phyloP scores from a whole-genome alignment of 30 jellyfish, hydroid and myxozoan genomes.

The Pelagia noctiluca region DNA sequence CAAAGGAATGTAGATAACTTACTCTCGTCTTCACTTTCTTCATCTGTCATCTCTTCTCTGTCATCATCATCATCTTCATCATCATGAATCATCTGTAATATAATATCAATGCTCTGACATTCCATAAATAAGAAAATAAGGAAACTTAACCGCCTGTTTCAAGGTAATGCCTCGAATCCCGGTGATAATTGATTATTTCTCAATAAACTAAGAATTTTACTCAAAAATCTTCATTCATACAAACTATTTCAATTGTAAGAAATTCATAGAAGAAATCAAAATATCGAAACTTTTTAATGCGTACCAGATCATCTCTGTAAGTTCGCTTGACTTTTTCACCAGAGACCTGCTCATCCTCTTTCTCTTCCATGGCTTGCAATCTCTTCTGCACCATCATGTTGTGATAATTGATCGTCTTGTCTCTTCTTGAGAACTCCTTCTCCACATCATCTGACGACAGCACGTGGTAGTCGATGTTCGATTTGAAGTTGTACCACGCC shows the following conservation, averaged over 20 bases:
- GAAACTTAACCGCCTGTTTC: no score
- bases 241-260: no score
- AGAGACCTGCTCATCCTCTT: conserved; percentile 44
- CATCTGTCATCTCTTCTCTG: conserved; percentile 48
- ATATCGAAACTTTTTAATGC: no score
- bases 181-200: no score
- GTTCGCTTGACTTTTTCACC: conserved; percentile 67
- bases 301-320: conserved; percentile 72
- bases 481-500: conserved; percentile 95
- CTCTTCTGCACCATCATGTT: conserved; percentile 75
- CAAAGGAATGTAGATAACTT: not conserved
- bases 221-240: no score
- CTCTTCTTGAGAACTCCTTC: conserved; percentile 91
- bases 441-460: conserved; percentile 91
- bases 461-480: conserved; percentile 81
- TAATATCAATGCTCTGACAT: no score
- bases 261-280: no score
- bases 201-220: no score
- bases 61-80: conserved; percentile 75
- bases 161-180: no score
- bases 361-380: conserved; percentile 69
- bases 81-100: conserved; percentile 84
- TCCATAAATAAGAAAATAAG: no score
- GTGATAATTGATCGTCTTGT: conserved; percentile 75
- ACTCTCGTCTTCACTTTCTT: conserved; percentile 41